A percentile compares a stretch with the other conserved stretches of the same genome.
These are phyloP conservation scores for Drosophila prosaltans DNA, from an alignment of 1,140 invertebrate species.

Conservation along the genomic window DNA sequence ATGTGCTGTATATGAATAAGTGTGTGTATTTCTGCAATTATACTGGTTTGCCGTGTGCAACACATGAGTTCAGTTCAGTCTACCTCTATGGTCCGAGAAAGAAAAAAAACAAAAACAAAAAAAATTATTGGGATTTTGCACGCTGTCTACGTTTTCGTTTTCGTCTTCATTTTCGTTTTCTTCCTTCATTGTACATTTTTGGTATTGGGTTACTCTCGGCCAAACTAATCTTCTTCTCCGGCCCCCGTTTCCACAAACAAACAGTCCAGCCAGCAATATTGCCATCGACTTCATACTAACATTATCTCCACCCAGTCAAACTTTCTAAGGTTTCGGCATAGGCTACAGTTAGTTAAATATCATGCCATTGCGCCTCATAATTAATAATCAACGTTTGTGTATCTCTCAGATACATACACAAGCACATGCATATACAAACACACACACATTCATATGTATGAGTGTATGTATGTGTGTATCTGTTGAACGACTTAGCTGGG, in stretches of 20 bases:
- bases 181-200: constrained; percentile 32
- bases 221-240: constrained; percentile 43
- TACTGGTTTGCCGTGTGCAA: constrained; percentile 62
- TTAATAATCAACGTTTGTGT: constrained; percentile 76
- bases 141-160: constrained; percentile 32
- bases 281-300: background rate
- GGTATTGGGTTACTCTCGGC: constrained; percentile 57
- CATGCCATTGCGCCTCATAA: constrained; percentile 68
- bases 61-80: background rate
- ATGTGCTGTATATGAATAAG: constrained; percentile 32
- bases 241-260: background rate
- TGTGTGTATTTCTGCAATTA: constrained; percentile 71
- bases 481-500: constrained; percentile 30
- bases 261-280: background rate
- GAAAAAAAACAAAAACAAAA: constrained; percentile 19
- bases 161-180: constrained; percentile 25
- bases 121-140: constrained; percentile 70
- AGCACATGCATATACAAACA: background rate
- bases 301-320: constrained; percentile 21
- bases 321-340: constrained; percentile 62
- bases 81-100: background rate
- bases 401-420: constrained; percentile 38
- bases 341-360: constrained; percentile 52
- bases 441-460: background rate
- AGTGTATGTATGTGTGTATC: constrained; percentile 21